phyloP scores from a whole-genome alignment of 2,113 vertebrate species.

The Chascanopsetta lugubris region DNA sequence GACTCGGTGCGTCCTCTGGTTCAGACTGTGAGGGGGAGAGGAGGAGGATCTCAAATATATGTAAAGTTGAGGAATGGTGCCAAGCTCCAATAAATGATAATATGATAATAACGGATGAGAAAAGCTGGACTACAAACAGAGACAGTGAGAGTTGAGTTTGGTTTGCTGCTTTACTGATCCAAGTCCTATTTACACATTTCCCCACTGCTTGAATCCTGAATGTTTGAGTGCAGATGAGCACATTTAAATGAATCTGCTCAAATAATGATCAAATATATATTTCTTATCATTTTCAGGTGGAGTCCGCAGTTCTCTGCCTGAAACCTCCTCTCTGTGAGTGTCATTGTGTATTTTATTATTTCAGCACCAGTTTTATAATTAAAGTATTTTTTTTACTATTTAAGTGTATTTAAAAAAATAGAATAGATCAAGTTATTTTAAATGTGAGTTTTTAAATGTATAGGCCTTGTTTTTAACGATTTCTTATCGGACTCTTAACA shows the following conservation, averaged over 20 bases:
- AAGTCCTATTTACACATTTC: too few species aligned
- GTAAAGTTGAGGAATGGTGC: conserved; percentile 3
- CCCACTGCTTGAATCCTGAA: too few species aligned
- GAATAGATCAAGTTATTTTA: background rate
- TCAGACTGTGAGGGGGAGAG: too few species aligned
- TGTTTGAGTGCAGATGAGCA: too few species aligned
- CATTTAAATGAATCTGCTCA: background rate
- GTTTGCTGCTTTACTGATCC: too few species aligned
- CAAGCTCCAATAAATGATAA: background rate
- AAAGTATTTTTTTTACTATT: background rate
- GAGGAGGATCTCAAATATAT: background rate
- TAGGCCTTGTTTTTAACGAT: background rate
- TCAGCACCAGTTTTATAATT: background rate
- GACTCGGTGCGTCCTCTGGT: background rate
- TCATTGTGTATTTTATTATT: conserved; percentile 16
- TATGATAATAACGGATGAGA: too few species aligned
- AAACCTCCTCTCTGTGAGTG: background rate
- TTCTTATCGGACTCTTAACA: too few species aligned
- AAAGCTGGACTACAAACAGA: too few species aligned
- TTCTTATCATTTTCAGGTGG: background rate
- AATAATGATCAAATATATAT: background rate
- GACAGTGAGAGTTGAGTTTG: too few species aligned
- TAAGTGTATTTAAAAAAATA: background rate
- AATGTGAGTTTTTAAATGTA: background rate
- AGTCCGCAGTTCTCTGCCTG: background rate